Evolutionary conservation across 1,140 invertebrate species (phyloP), one percentile per base, ranked within the genome.

Genomic region (Eciton burchellii): DNA sequence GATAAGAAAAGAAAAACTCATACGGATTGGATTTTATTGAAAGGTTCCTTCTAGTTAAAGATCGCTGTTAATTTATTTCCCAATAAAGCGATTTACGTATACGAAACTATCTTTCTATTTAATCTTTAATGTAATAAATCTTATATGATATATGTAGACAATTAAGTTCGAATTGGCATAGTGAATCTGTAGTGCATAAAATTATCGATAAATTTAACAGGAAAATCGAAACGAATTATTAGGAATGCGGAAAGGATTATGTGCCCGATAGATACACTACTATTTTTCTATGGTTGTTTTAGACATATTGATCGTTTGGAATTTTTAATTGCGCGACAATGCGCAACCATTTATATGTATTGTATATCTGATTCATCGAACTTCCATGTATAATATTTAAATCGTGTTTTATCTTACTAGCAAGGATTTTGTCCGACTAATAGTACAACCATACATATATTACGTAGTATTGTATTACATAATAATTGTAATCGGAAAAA

Each of bases 231-330:
- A 74, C 43, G 56, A 77, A 56, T 77, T 43, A 68, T 60, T 62
- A 26, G 43, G 47, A 56, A n/a, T 43, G 14, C 12, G 47, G 19
- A 63, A 52, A 35, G 72, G n/a, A 65, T 76, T 76, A 65, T 21
- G 49, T 57, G 49, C 63, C 43, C 49, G 74, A 70, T 77, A 77
- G 21, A 77, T 79, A 49, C 56, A 56, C 49, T 56, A 79, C 74
- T 79, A 79, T 79, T 79, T 79, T 79, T 79, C 43, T 79, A 79
- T 79, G 21, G n/a, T 79, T 79, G 70, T 45, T 77, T 77, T 68
- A 43, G 35, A 41, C 24, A 24, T 16, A 11, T 77, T 77, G 29
- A 77, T 54, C 41, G 16, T 68, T 68, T 77, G 21, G 52, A 68
- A 54, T 29, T 79, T 77, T 79, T 79, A 70, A 79, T 70, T 70